These are phyloP conservation scores for Crax fasciolata DNA, from an alignment of 2,797 vertebrate genomes.

Conservation along the genomic window DNA sequence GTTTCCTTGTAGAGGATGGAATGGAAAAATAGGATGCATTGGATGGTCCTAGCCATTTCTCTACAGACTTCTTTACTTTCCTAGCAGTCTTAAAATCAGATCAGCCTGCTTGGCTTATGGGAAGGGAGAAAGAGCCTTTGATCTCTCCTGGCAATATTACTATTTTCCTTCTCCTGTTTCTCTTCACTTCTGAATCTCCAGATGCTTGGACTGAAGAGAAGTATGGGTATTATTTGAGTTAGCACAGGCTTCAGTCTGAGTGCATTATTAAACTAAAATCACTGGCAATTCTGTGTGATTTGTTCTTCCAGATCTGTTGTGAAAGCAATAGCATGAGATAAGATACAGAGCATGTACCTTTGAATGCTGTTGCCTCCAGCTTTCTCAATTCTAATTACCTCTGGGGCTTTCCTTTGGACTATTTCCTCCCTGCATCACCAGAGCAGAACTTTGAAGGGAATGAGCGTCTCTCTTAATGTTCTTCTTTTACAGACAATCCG, in stretches of 20 bases:
- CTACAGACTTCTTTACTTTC: not conserved
- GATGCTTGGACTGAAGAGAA: not conserved
- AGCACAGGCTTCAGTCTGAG: not conserved
- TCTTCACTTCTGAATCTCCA: not conserved
- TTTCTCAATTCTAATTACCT: not conserved
- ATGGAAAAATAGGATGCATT: not conserved
- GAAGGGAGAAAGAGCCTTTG: not conserved
- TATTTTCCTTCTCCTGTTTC: not conserved
- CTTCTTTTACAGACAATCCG: not conserved
- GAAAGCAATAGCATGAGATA: not conserved
- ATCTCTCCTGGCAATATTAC: not conserved
- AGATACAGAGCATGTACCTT: not conserved
- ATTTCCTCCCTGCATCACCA: not conserved
- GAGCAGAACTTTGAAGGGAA: not conserved
- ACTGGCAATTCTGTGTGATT: not conserved
- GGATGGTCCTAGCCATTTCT: not conserved
- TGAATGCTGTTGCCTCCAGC: not conserved
- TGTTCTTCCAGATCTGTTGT: not conserved
- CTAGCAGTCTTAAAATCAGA: not conserved
- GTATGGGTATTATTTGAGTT: not conserved
- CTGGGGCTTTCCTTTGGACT: not conserved
- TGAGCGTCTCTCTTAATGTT: not conserved
- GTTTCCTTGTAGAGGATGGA: not conserved
- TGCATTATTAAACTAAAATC: not conserved
- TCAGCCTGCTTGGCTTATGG: not conserved